A percentile compares a stretch with the other conserved stretches of the same genome.
Conservation (phyloP, 2,888 invertebrate genomes). For the Lapara coniferarum region DNA sequence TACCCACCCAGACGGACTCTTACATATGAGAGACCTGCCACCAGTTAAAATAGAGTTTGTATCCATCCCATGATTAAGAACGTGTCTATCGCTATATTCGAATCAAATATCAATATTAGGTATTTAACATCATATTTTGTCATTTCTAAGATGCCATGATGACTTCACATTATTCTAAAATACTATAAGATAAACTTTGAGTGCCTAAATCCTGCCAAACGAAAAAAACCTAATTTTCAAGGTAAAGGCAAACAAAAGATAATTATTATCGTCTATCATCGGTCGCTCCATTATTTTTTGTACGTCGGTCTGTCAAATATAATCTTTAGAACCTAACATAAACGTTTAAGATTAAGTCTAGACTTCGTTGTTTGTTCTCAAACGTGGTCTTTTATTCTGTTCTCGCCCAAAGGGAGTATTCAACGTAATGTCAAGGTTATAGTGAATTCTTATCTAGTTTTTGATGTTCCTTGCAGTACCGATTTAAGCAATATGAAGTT, state of each 20-base stretch:
- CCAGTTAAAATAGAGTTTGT: too few relatives aligned
- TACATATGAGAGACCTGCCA: too few relatives aligned
- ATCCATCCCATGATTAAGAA: too few relatives aligned
- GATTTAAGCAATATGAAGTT: too few relatives aligned
- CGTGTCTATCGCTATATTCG: too few relatives aligned
- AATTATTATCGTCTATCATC: slow-evolving; percentile 13
- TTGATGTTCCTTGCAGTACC: background rate
- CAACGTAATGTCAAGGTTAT: slow-evolving; percentile 11
- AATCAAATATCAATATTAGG: too few relatives aligned
- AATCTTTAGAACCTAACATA: slow-evolving; percentile 20
- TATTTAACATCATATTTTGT: too few relatives aligned
- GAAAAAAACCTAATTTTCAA: background rate
- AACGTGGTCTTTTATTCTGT: slow-evolving; percentile 5
- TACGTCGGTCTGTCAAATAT: slow-evolving; percentile 12
- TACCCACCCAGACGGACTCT: too few relatives aligned
- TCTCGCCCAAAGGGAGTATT: background rate
- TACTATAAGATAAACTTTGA: too few relatives aligned
- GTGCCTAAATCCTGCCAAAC: background rate
- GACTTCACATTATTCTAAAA: too few relatives aligned
- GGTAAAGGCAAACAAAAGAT: background rate
- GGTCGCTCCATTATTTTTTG: background rate
- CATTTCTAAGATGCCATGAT: too few relatives aligned
- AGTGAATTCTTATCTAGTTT: slow-evolving; percentile 13
- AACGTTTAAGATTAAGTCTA: slow-evolving; percentile 26
- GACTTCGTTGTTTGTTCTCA: slow-evolving; percentile 13